Conservation (phyloP, 1,140 invertebrate genomes). For the Mya arenaria region DNA sequence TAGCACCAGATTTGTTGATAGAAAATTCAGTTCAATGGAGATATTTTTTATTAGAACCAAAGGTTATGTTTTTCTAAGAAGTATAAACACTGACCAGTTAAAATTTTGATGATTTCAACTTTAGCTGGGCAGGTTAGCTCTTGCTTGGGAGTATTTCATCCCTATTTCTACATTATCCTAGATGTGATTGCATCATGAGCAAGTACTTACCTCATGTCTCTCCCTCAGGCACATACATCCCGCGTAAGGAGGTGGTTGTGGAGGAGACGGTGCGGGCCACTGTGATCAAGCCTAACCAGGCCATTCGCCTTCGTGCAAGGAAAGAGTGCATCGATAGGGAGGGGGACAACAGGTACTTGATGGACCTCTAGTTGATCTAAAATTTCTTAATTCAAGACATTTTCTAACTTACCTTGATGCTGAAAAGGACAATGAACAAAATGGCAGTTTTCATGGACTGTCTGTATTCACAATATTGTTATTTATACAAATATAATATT, state of each 20-base stretch:
- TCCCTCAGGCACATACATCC: constrained; percentile 82
- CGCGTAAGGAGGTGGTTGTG: constrained; percentile 82
- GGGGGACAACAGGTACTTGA: constrained; percentile 72
- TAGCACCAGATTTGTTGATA: too few species aligned
- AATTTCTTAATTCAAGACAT: too few species aligned
- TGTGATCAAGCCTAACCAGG: constrained; percentile 82
- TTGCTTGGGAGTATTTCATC: background rate
- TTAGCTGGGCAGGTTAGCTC: background rate
- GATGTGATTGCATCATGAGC: background rate
- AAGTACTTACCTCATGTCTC: background rate
- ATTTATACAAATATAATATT: too few species aligned
- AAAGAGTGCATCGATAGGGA: constrained; percentile 82
- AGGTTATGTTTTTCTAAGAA: too few species aligned
- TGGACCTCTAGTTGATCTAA: too few species aligned
- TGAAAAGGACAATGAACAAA: too few species aligned
- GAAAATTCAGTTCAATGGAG: too few species aligned
- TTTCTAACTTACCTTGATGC: too few species aligned
- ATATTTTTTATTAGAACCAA: too few species aligned
- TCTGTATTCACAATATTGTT: too few species aligned
- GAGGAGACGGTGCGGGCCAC: constrained; percentile 80
- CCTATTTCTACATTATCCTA: background rate
- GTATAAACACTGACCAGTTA: too few species aligned
- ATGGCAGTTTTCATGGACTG: too few species aligned
- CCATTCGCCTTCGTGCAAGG: constrained; percentile 81
- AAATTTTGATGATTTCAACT: background rate